These are phyloP conservation scores for Harpagus bidentatus DNA, from an alignment of 2,113 vertebrate species.

Conservation along the genomic window DNA sequence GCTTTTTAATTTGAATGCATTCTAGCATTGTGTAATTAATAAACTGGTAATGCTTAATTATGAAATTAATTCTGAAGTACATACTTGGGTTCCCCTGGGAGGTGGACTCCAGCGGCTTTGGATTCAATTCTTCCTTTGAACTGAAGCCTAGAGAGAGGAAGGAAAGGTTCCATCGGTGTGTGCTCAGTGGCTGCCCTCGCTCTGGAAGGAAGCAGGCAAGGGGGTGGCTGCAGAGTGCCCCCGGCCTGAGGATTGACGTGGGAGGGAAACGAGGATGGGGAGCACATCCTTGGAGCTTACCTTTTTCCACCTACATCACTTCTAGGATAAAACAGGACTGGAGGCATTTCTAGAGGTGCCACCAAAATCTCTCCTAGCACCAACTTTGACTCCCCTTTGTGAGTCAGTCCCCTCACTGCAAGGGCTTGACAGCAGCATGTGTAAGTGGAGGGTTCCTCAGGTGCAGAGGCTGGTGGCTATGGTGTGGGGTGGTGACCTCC, in stretches of 20 bases:
- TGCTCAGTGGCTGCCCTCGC: background rate
- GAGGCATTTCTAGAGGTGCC: background rate
- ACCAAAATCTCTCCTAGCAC: background rate
- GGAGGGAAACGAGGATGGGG: background rate
- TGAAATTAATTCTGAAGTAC: slow-evolving; percentile 37
- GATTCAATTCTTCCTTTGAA: slow-evolving; percentile 76
- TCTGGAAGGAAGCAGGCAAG: background rate
- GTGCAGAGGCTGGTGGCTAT: background rate
- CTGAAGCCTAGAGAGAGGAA: slow-evolving; percentile 77
- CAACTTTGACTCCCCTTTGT: background rate
- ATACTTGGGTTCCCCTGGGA: slow-evolving; percentile 89
- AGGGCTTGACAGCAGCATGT: background rate
- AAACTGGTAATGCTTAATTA: background rate
- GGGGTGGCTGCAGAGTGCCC: background rate
- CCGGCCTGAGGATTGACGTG: background rate
- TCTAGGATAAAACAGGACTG: background rate
- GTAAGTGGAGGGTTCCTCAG: background rate
- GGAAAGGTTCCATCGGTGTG: slow-evolving; percentile 10
- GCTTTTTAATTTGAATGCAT: background rate
- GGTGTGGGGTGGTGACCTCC: background rate
- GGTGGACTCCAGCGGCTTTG: slow-evolving; percentile 71
- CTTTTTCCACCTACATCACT: background rate
- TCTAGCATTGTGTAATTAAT: background rate
- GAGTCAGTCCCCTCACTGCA: background rate
- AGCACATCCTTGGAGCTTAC: background rate